Conservation (phyloP, 2,113 vertebrate genomes). For the Tychaedon coryphoeus region DNA sequence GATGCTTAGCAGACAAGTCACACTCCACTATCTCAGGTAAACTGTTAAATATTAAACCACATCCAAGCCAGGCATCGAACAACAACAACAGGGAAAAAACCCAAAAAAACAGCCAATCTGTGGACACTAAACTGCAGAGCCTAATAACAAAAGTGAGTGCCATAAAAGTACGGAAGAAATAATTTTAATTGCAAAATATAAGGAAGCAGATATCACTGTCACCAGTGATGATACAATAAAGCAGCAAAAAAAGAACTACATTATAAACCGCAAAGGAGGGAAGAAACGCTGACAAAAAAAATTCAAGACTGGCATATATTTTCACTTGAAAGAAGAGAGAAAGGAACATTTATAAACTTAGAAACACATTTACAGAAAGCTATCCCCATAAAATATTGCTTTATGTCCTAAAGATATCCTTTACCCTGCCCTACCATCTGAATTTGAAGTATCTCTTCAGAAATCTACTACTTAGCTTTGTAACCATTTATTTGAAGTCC, state of each 20-base stretch:
- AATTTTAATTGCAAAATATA: neutral
- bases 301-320: neutral
- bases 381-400: neutral
- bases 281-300: neutral
- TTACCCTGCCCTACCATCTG: neutral
- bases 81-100: neutral
- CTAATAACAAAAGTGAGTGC: neutral
- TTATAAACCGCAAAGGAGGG: neutral
- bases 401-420: neutral
- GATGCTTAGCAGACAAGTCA: neutral
- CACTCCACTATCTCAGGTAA: neutral
- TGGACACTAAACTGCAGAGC: neutral
- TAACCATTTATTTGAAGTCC: neutral
- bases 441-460: neutral
- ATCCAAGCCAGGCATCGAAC: neutral
- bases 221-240: neutral
- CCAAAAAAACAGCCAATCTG: neutral
- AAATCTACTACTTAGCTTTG: neutral
- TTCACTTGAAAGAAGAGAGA: neutral
- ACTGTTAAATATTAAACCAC: conserved; percentile 48
- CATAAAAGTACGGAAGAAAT: neutral
- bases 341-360: neutral
- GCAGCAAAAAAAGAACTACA: neutral
- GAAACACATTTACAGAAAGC: neutral
- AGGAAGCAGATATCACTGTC: neutral